Evolutionary conservation across 2,797 vertebrate genomes (phyloP).

Genomic region (Phylloscopus collybita): DNA sequence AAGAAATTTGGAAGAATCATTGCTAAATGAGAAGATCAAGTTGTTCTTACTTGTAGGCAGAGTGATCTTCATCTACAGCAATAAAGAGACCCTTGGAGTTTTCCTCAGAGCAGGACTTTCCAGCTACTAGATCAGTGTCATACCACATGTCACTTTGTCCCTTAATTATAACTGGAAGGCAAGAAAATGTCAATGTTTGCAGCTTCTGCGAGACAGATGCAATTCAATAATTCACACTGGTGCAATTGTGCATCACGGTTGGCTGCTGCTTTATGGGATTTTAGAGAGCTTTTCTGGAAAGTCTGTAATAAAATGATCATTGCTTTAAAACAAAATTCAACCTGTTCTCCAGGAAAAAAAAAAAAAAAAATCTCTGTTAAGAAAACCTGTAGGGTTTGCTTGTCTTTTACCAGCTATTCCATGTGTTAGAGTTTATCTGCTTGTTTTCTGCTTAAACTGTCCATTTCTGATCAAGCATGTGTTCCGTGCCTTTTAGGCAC

Average conservation of each 20-base stretch:
- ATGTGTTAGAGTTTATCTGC: conserved; percentile 36
- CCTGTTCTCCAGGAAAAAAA: not conserved
- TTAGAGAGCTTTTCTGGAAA: not conserved
- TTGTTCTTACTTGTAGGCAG: not conserved
- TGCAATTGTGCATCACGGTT: not conserved
- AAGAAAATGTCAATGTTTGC: conserved; percentile 4
- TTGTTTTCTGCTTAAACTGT: conserved; percentile 44
- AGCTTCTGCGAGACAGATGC: not conserved
- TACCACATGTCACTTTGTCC: not conserved
- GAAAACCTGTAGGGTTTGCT: not conserved
- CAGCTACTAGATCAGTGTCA: not conserved
- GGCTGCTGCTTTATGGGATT: not conserved
- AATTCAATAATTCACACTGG: not conserved
- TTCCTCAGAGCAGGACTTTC: not conserved
- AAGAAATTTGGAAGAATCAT: not conserved
- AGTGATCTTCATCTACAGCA: not conserved
- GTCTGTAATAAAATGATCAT: not conserved
- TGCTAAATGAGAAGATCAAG: not conserved
- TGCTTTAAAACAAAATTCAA: conserved; percentile 13
- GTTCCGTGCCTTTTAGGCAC: conserved; percentile 26
- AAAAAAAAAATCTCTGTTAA: not conserved
- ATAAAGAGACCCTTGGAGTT: not conserved
- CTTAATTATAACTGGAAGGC: conserved; percentile 1
- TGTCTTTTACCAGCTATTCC: conserved; percentile 21
- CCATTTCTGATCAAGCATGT: conserved; percentile 39